Evolutionary conservation across 2,113 vertebrate species (phyloP).

Genomic region (Xiphophorus maculatus): DNA sequence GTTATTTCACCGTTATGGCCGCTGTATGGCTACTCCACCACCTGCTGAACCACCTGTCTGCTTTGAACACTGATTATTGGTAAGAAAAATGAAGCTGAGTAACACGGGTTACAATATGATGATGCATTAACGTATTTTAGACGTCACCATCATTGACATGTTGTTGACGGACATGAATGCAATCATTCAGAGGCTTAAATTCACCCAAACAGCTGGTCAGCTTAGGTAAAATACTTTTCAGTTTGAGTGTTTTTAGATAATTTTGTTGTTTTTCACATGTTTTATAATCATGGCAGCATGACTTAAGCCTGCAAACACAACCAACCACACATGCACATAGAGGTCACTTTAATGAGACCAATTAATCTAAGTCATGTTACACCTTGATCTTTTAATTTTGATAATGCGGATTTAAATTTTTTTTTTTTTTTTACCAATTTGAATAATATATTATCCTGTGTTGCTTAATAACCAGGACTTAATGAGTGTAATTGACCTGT

Average conservation of each 20-base stretch:
- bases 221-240: not conserved
- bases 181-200: not conserved
- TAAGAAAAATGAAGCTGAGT: conserved; percentile 39
- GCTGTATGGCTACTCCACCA: conserved; percentile 36
- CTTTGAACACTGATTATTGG: conserved; percentile 60
- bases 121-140: not conserved
- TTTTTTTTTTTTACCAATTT: too few relatives aligned
- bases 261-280: not conserved
- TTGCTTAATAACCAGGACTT: too few relatives aligned
- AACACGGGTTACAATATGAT: conserved; percentile 1
- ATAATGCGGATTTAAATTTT: too few relatives aligned
- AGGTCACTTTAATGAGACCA: too few relatives aligned
- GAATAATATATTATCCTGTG: too few relatives aligned
- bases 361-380: too few relatives aligned
- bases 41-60: conserved; percentile 52
- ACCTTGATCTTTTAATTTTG: too few relatives aligned
- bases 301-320: too few relatives aligned
- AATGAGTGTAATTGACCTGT: too few relatives aligned
- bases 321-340: too few relatives aligned
- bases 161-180: not conserved
- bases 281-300: too few relatives aligned
- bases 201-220: not conserved
- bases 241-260: not conserved
- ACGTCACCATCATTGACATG: not conserved
- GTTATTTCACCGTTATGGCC: conserved; percentile 36